Evolutionary conservation across 2,113 vertebrate genomes (phyloP).

Genomic region (Excalfactoria chinensis): DNA sequence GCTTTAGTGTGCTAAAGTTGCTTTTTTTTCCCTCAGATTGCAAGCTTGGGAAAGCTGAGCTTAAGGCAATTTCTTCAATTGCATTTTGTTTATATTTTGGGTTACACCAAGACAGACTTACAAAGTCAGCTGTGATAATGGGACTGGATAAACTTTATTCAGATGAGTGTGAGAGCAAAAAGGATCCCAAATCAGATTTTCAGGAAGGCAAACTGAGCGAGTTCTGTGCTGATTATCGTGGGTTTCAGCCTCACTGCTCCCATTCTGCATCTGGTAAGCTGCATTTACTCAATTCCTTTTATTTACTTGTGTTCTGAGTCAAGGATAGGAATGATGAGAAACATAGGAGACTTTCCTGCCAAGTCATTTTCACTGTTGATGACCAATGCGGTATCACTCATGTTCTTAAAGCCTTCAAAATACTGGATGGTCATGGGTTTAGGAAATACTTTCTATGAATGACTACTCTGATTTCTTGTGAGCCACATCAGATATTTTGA

Average conservation of each 20-base stretch:
- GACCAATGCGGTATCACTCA: background rate
- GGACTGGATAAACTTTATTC: constrained; percentile 75
- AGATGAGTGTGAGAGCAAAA: constrained; percentile 21
- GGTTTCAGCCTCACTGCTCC: constrained; percentile 47
- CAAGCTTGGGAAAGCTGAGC: background rate
- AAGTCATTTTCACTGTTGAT: background rate
- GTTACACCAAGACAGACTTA: background rate
- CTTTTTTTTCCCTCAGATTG: background rate
- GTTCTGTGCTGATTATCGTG: constrained; percentile 2
- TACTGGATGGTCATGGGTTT: background rate
- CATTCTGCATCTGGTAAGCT: constrained; percentile 74
- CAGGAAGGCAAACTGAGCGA: constrained; percentile 58
- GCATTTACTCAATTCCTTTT: background rate
- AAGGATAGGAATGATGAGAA: background rate
- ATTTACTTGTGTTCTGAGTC: background rate
- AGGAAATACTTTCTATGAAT: background rate
- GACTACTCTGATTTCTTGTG: background rate
- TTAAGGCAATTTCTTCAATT: background rate
- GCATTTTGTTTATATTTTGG: background rate
- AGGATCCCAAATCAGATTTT: constrained; percentile 33
- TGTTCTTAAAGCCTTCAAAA: background rate
- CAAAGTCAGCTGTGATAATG: constrained; percentile 73
- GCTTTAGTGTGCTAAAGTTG: background rate
- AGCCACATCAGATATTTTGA: background rate
- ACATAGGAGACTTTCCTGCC: background rate